Evolutionary conservation across 2,888 invertebrate genomes (phyloP), one percentile per base, ranked within the genome.

Genomic region (Choreutis nemorana): DNA sequence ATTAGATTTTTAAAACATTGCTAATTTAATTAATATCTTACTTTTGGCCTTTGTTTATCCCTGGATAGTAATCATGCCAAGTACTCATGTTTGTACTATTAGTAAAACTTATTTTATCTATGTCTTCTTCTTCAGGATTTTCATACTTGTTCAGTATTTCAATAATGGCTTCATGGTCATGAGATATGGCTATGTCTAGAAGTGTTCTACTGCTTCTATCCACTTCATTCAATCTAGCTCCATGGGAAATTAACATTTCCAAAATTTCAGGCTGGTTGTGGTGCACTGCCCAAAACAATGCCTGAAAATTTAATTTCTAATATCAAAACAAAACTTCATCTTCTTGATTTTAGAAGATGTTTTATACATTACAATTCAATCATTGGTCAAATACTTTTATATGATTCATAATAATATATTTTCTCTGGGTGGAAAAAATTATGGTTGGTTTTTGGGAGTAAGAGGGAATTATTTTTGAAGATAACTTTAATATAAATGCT

Each of bases 221-320:
- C 6, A 59, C 60, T 45, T 81, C 71, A 8, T 58, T 59, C 26
- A 64, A 45, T 35, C 82, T 65, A 8, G 82, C 83, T n/a, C 78
- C 80, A 26, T 67, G 55, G 10, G 73, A 54, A 29, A 86, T 57
- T 1, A 88, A 65, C 38, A 81, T 48, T 50, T 81, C 64, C 10
- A 84, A 63, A 31, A 82, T 68, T 32, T 82, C 77, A 9, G 64
- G 50, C 41, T 81, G 72, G 43, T 85, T 84, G 40, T 73, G 72
- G 40, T 79, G 70, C 6, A 78, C 81, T 27, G 86, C 85, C 81
- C 84, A 85, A 55, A 84, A 85, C 28, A 86, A 45, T 24, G 84
- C 85, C 86, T 86, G 61, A 24, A 64, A 68, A 44, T 26, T 39
- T 39, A 29, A 37, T 35, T 33, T 34, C 21, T 9, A 32, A n/a